Percentiles rank a stretch among this genome's conserved stretches.
Conservation (phyloP, 2,888 invertebrate species). For the Flexamia atlantica region DNA sequence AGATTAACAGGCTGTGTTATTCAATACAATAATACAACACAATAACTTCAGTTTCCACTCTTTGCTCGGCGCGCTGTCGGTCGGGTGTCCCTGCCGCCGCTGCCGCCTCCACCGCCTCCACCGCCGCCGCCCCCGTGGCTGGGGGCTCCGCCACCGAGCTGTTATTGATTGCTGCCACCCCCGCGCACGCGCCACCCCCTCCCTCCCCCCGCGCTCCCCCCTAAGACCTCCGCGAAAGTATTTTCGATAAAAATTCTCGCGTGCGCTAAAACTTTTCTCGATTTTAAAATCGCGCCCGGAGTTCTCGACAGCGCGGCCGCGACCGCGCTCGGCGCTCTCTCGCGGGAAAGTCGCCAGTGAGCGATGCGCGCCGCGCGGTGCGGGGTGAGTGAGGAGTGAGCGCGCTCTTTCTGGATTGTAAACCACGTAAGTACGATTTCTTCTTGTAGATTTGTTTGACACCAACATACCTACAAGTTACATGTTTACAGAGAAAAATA, state of each 20-base stretch:
- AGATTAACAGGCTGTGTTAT: slow-evolving; percentile 57
- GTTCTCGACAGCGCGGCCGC: slow-evolving; percentile 27
- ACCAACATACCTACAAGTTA: too few species aligned
- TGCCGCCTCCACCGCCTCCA: background rate
- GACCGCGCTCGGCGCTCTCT: background rate
- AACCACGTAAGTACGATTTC: slow-evolving; percentile 36
- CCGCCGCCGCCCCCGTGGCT: background rate
- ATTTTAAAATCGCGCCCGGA: slow-evolving; percentile 60
- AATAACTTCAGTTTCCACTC: slow-evolving; percentile 58
- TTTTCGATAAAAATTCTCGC: slow-evolving; percentile 66
- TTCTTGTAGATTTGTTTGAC: too few species aligned
- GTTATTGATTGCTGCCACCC: slow-evolving; percentile 61
- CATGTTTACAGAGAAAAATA: too few species aligned
- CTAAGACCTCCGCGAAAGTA: slow-evolving; percentile 62
- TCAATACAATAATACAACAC: slow-evolving; percentile 60
- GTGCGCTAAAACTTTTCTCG: slow-evolving; percentile 66
- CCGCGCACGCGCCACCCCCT: slow-evolving; percentile 33
- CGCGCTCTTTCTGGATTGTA: slow-evolving; percentile 25
- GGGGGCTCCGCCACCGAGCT: background rate
- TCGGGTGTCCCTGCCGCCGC: background rate
- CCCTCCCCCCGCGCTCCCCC: slow-evolving; percentile 5
- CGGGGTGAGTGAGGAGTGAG: slow-evolving; percentile 52
- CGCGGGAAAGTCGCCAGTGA: slow-evolving; percentile 60
- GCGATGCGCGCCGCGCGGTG: slow-evolving; percentile 31
- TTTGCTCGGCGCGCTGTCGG: slow-evolving; percentile 32